Evolutionary conservation across 2,797 vertebrate genomes (phyloP), one percentile per base, ranked within the genome.

Genomic region (Alcedo quadribrachys): DNA sequence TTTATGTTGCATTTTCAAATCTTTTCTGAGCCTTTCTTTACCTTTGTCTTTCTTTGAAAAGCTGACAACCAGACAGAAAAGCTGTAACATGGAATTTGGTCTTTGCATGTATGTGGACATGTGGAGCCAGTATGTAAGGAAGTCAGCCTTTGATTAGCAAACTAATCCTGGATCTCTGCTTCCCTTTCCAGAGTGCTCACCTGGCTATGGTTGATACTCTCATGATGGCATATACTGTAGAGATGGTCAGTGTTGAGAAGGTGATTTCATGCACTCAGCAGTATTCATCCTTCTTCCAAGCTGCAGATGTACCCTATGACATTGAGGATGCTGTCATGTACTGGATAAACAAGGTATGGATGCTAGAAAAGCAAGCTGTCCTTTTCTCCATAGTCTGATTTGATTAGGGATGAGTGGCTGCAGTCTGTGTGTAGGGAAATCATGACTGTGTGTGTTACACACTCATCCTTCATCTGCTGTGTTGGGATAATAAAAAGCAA

Each of bases 261-360:
- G 99, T 99, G 88, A 98, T 98, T 69, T 94, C 97, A 0, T 99
- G 98, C 78, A 96, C 99, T 46, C 97, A 97, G 84, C 98, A 98
- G 96, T 99, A 99, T 95, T 98, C 98, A 11, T 96, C 98, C 27
- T 97, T 97, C 88, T 97, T 98, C 71, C 97, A 98, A 69, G 98
- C 99, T 74, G 96, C 98, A n/a, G 99, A 99, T 48, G 96, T 98
- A 5, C 99, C 99, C 27, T 99, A 99, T 40, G 99, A 99, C 96
- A 99, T 98, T 3, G 99, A 99, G 94, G 99, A 99, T 69, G 98
- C 98, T 15, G 97, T 99, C 94, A 98, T 98, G 96, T 99, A 98
- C 96, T 99, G 99, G 99, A 98, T 99, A 95, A 99, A 99, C 95
- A 99, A 98, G 99, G 99, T 99, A 96, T 3, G 94, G 54, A 45